Percentiles rank a stretch among this genome's conserved stretches.
Evolutionary conservation across 2,113 vertebrate genomes (phyloP).

Genomic region (Stigmatopora argus): DNA sequence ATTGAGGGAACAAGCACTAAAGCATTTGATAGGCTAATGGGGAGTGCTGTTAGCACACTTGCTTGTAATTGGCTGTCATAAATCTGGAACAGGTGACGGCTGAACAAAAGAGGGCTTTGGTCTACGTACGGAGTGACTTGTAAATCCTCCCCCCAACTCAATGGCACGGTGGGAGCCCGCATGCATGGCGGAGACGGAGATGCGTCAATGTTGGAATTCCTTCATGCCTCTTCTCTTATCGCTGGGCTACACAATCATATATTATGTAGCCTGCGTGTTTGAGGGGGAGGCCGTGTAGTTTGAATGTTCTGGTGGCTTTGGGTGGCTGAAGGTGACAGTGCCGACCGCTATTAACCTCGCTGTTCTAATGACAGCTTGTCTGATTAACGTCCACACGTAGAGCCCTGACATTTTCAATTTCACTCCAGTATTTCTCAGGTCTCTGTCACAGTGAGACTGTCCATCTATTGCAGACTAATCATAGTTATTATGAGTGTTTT

Average conservation of each 20-base stretch:
- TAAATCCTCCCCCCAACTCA: conserved; percentile 82
- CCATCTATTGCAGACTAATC: background rate
- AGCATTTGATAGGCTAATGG: conserved; percentile 81
- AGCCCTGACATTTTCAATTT: conserved; percentile 48
- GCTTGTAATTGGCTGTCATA: conserved; percentile 82
- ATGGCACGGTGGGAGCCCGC: conserved; percentile 78
- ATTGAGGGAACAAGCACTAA: conserved; percentile 74
- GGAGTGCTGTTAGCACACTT: conserved; percentile 70
- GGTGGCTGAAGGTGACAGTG: conserved; percentile 52
- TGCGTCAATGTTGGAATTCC: conserved; percentile 66
- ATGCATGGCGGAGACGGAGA: conserved; percentile 67
- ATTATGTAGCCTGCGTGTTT: background rate
- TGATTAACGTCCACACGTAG: conserved; percentile 59
- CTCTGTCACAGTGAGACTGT: conserved; percentile 12
- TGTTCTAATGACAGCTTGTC: conserved; percentile 47
- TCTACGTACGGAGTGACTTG: conserved; percentile 71
- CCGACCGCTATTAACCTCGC: conserved; percentile 60
- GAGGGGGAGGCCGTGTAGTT: conserved; percentile 10
- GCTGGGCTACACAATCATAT: background rate
- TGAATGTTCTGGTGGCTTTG: conserved; percentile 51
- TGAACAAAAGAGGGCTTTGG: conserved; percentile 81
- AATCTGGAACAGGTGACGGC: conserved; percentile 81
- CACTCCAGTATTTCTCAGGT: conserved; percentile 5
- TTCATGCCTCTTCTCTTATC: conserved; percentile 68
- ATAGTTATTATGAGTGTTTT: background rate